These are phyloP conservation scores for Coccyzus lansbergi DNA, from an alignment of 2,797 vertebrate species.

Conservation along the genomic window DNA sequence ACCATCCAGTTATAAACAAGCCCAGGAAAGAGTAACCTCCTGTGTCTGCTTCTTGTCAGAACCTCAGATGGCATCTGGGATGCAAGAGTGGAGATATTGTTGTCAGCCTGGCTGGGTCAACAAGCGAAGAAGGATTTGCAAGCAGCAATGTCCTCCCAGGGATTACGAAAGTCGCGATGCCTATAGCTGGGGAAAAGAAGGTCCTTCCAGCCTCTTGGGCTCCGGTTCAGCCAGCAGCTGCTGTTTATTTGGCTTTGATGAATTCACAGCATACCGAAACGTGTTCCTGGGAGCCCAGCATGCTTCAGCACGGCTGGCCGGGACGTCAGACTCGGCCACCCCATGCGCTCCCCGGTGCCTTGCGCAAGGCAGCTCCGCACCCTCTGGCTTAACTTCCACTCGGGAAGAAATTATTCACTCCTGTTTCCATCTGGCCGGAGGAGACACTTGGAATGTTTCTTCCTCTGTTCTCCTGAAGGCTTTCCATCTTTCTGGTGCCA, in stretches of 20 bases:
- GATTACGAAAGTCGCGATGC: neutral
- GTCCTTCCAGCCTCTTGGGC: neutral
- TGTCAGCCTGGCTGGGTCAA: neutral
- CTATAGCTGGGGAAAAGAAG: neutral
- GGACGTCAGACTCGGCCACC: neutral
- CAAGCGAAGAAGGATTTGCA: neutral
- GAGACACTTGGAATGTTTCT: neutral
- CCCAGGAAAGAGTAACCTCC: neutral
- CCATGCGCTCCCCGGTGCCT: neutral
- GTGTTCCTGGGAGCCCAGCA: neutral
- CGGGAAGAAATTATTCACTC: slow-evolving; percentile 2
- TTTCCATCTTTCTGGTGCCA: neutral
- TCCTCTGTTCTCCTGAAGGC: neutral
- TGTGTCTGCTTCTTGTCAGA: neutral
- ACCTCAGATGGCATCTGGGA: neutral
- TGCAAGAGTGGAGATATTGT: neutral
- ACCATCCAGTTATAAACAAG: neutral
- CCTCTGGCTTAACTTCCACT: neutral
- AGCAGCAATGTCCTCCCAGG: neutral
- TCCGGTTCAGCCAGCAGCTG: neutral
- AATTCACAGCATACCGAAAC: neutral
- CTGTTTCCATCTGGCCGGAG: neutral
- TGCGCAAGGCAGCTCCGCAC: neutral
- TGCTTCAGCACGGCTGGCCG: neutral
- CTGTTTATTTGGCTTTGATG: slow-evolving; percentile 8